Base-by-base conservation (phyloP, 1,140 invertebrate species). In the Mycetomoellerius zeteki region DNA sequence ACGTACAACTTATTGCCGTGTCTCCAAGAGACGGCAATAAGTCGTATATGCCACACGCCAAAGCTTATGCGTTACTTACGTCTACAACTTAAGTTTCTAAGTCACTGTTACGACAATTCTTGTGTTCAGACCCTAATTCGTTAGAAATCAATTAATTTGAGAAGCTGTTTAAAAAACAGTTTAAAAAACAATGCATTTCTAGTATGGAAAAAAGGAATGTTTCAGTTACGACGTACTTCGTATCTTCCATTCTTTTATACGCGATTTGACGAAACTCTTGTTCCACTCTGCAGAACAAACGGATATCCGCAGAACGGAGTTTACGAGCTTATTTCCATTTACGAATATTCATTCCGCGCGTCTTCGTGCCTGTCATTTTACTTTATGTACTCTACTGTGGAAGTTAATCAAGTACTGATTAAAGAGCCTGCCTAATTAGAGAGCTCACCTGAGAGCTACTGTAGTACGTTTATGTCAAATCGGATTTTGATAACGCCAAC, bases 331-430 rank as follows among this genome's bases (percentile, higher is more conserved):
- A 47, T 67, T 54, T 19, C 14, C 16, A 37, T 67, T 80, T 30
- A 12, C 62, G 62, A 54, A 67, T 73, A 73, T 73, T n/a, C n/a
- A 81, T 14, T 43, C 19, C 24, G 37, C 69, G 14, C 47, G 24
- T 82, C 67, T 30, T 27, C 54, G 43, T 52, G 14, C 12, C 52
- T 58, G 27, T 56, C n/a, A 69, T 47, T 33, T 62, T 69, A 60
- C 50, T 84, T 84, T 60, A 82, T 33, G 52, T 27, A 67, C 54
- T 50, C 21, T 33, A n/a, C 43, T 24, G 54, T 58, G 19, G 16
- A 67, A 65, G 67, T 87, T 87, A 89, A 90, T 90, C 88, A 89
- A 85, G 76, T 72, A 87, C 56, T 77, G 85, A 82, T 72, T 89
- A 89, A 89, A 90, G 86, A 89, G 78, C 30, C 60, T 60, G 47